Base-by-base conservation (phyloP, 2,797 vertebrate genomes). In the Sitta carolinensis region DNA sequence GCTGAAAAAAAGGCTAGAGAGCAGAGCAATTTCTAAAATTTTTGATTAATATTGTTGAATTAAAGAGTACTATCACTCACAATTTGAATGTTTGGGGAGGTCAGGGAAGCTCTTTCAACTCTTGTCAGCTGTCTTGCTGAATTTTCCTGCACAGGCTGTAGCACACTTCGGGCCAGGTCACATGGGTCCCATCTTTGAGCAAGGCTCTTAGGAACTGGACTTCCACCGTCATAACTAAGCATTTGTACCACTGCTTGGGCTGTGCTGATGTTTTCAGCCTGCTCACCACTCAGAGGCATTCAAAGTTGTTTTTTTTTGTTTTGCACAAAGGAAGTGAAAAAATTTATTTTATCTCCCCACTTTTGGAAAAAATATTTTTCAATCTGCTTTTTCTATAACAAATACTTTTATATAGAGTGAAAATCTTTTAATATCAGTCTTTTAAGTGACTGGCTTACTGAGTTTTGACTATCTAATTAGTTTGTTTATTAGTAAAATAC, bases 271-370 rank as follows among this genome's bases (percentile, higher is more conserved):
- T 10, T 75, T 21, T 77, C 25, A 43, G 27, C 3, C 18, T 77
- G n/a, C 51, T 76, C 25, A 8, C 23, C 43, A 36, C 12, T 55
- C 1, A 0, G 11, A 81, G 20, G 12, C 38, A 23, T 55, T 74
- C 4, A 43, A 51, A 45, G n/a, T n/a, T n/a, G n/a, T 11, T 62
- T 82, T 20, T 2, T 8, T 27, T 29, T 19, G 8, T 50, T 84
- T 81, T 18, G 32, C 10, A 20, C 16, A 52, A 34, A 45, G 34
- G 26, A 45, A 63, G 2, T 7, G 10, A 57, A 66, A 26, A 5
- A 34, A 1, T 18, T 21, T 23, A 29, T n/a, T 75, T 43, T 5
- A 8, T 1, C 6, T 10, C 1, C 2, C 2, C 0, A 0, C 5
- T 42, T 82, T 22, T 23, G 4, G 6, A 36, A 36, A 36, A 63